These are phyloP conservation scores for Sphecodes monilicornis DNA, from an alignment of 2,888 invertebrate species.

Conservation along the genomic window DNA sequence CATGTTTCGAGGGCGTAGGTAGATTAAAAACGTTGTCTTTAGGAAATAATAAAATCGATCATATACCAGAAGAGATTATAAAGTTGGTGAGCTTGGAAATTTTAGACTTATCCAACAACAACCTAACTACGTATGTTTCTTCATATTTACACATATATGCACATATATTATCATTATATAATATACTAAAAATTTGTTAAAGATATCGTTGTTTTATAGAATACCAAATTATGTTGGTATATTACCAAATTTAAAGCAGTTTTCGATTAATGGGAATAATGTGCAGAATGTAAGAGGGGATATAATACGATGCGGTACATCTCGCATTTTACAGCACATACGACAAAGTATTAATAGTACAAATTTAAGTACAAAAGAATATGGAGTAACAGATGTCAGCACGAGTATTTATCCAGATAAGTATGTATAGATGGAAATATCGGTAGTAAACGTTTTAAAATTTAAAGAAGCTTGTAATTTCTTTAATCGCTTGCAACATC, in stretches of 20 bases:
- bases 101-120: constrained; percentile 94
- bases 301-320: constrained; percentile 93
- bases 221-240: constrained; percentile 89
- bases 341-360: constrained; percentile 87
- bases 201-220: constrained; percentile 81
- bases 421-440: constrained; percentile 79
- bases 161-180: constrained; percentile 4
- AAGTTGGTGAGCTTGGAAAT: constrained; percentile 91
- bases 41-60: constrained; percentile 92
- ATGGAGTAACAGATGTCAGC: constrained; percentile 76
- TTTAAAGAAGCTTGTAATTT: neutral
- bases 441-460: neutral
- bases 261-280: constrained; percentile 95
- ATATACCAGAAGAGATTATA: constrained; percentile 92
- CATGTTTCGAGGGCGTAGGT: constrained; percentile 90
- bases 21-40: constrained; percentile 91
- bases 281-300: constrained; percentile 93
- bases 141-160: neutral
- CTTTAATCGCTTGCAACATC: constrained; percentile 5
- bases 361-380: constrained; percentile 81
- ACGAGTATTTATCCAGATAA: constrained; percentile 85
- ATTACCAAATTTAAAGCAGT: constrained; percentile 92
- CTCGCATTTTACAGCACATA: constrained; percentile 91
- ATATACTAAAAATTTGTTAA: constrained; percentile 7
- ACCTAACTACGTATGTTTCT: constrained; percentile 85